phyloP scores from a whole-genome alignment of 2,113 vertebrate species.

The Coregonus clupeaformis region DNA sequence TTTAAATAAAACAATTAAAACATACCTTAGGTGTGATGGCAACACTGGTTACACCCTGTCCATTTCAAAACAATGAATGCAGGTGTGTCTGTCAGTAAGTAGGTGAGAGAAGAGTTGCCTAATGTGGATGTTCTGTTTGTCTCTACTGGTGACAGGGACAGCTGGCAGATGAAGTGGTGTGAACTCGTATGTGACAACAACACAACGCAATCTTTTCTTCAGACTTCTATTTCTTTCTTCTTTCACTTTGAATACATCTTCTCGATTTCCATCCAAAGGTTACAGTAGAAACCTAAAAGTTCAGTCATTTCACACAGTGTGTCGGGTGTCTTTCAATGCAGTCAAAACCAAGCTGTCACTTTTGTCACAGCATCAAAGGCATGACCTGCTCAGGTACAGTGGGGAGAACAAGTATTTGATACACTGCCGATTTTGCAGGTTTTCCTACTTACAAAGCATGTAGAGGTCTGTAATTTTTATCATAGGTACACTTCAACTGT shows the following conservation, averaged over 20 bases:
- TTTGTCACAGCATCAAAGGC: background rate
- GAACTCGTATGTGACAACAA: background rate
- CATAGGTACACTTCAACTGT: too few relatives aligned
- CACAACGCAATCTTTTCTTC: background rate
- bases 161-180: constrained; percentile 32
- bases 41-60: constrained; percentile 20
- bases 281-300: background rate
- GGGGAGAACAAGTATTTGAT: too few relatives aligned
- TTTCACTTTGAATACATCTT: background rate
- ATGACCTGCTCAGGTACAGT: background rate
- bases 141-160: constrained; percentile 41
- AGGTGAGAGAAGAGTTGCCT: background rate
- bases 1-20: background rate
- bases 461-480: too few relatives aligned
- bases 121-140: constrained; percentile 29
- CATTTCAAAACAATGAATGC: constrained; percentile 47
- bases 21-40: constrained; percentile 26
- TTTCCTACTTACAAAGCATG: too few relatives aligned
- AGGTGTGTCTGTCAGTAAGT: constrained; percentile 36
- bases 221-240: background rate
- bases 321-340: background rate
- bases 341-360: background rate
- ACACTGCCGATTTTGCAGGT: too few relatives aligned
- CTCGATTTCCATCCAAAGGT: background rate
- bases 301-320: background rate